Evolutionary conservation across 2,797 vertebrate species (phyloP).

Genomic region (Otus scops): DNA sequence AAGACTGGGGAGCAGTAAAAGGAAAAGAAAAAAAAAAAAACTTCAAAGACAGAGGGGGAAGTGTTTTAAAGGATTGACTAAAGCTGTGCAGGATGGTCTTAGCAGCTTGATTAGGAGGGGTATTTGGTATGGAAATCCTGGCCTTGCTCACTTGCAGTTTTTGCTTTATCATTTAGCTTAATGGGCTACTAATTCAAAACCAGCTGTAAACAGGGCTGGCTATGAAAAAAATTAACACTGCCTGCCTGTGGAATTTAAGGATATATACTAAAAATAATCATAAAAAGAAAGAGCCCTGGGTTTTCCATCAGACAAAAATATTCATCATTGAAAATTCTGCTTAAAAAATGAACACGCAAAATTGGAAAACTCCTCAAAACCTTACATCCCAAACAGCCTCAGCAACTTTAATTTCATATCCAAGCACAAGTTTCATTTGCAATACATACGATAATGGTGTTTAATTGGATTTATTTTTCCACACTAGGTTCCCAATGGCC

Average conservation of each 20-base stretch:
- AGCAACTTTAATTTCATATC: conserved; percentile 67
- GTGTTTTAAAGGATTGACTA: background rate
- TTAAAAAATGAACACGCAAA: background rate
- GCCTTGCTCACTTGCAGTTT: conserved; percentile 7
- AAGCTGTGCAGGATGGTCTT: background rate
- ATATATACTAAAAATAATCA: conserved; percentile 44
- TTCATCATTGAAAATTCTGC: conserved; percentile 31
- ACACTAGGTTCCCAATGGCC: conserved; percentile 56
- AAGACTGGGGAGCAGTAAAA: conserved; percentile 10
- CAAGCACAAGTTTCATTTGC: conserved; percentile 70
- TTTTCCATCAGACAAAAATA: conserved; percentile 52
- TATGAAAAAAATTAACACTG: conserved; percentile 44
- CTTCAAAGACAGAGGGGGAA: background rate
- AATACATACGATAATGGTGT: conserved; percentile 68
- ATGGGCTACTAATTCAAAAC: conserved; percentile 54
- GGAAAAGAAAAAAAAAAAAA: background rate
- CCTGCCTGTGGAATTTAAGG: conserved; percentile 37
- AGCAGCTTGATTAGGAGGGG: conserved; percentile 15
- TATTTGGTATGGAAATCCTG: conserved; percentile 27
- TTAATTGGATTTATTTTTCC: conserved; percentile 82
- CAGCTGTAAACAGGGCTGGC: conserved; percentile 25
- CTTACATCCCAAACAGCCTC: conserved; percentile 49
- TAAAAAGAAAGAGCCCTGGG: conserved; percentile 38
- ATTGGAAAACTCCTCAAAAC: conserved; percentile 44
- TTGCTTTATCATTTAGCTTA: conserved; percentile 65